Evolutionary conservation across 2,888 invertebrate species (phyloP), one percentile per base, ranked within the genome.

Genomic region (Heliconius hortense): DNA sequence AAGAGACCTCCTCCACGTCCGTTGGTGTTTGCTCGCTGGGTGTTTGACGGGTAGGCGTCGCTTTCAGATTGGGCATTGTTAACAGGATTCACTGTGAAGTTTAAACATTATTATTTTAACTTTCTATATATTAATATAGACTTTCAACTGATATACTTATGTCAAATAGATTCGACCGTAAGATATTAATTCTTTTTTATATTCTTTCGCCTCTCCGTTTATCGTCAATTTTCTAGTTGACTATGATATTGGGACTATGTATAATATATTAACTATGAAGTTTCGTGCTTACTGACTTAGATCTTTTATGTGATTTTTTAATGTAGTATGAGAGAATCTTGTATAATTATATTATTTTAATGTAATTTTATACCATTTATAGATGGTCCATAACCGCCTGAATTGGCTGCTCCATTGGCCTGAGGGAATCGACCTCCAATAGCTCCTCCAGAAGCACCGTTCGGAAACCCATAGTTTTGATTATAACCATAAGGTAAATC

Each of bases 11-110:
- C 62, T 26, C 59, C 24, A 7, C 26, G 5, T 28, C 60, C 26
- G 26, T 26, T 18, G 5, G 18, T 18, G 31, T 63, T 63, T 8
- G 31, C 31, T 63, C 10, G 31, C 21, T 63, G 31, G 8, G 31
- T 31, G 63, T 63, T 31, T 8, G 62, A 60, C 7, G 73, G 73
- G 11, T 59, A 28, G 5, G 73, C 10, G 5, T 28, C 13, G 21
- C 73, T 74, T 21, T 68, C 62, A 7, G 73, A 67, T 28, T 60
- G 39, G 4, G 73, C 73, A 18, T 74, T 74, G 62, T 74, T 74
- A 7, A 74, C 73, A n/a, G 73, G 73, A 60, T 74, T 74, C 4
- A 74, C 73, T 74, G 21, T 26, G 28, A 59, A 71, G 0, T 39
- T 21, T 43, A 11, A 43, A 43, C 24, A 39, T 24, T 67, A 21